Conservation (phyloP, 2,113 vertebrate species). For the Candoia aspera region DNA sequence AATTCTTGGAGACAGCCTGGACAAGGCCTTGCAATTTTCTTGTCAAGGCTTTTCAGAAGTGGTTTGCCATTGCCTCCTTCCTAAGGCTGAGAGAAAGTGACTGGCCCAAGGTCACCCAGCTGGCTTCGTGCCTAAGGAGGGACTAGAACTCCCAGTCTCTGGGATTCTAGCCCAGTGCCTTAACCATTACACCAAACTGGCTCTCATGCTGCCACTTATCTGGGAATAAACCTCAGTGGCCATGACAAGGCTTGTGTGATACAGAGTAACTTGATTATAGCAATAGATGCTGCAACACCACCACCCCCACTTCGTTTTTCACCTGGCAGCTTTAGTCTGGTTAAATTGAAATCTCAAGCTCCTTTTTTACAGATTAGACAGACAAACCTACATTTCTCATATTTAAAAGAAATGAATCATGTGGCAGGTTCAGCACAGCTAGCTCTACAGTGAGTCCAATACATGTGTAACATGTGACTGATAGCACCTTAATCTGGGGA, state of each 20-base stretch:
- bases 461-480: constrained; percentile 11
- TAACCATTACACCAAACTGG: no score
- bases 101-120: no score
- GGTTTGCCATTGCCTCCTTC: no score
- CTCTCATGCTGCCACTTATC: not conserved
- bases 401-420: not conserved
- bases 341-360: not conserved
- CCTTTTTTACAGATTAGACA: not conserved
- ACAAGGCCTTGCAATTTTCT: no score
- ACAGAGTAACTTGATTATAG: not conserved
- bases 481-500: not conserved
- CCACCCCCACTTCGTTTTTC: not conserved
- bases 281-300: not conserved
- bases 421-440: not conserved
- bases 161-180: no score
- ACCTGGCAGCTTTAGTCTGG: not conserved
- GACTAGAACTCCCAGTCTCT: no score
- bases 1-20: no score
- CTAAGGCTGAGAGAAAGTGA: no score
- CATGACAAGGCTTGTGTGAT: not conserved
- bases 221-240: not conserved
- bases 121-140: no score
- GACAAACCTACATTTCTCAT: not conserved
- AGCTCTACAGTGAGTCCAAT: constrained; percentile 9
- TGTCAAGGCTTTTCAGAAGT: no score